phyloP scores from a whole-genome alignment of 2,888 invertebrate genomes.

The Hanleya hanleyi region DNA sequence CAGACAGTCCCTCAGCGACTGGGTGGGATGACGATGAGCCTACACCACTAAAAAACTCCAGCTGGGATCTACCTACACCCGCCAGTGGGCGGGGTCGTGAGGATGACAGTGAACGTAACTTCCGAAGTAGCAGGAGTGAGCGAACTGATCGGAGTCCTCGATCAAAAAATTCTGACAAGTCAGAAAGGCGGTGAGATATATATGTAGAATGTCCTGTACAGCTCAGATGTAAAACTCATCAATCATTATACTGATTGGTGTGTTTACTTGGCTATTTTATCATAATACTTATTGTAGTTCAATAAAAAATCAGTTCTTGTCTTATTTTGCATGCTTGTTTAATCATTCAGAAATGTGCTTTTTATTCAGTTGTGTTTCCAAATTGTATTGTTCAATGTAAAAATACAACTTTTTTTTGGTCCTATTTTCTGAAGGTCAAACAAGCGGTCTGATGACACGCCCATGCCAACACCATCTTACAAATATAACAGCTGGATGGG shows the following conservation, averaged over 20 bases:
- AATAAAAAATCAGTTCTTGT: too few relatives aligned
- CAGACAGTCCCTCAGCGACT: conserved; percentile 78
- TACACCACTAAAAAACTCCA: conserved; percentile 76
- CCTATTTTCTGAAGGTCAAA: conserved; percentile 19
- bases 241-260: too few relatives aligned
- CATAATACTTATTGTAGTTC: too few relatives aligned
- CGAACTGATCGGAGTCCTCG: conserved; percentile 24
- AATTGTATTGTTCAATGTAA: too few relatives aligned
- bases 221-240: too few relatives aligned
- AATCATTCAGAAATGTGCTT: too few relatives aligned
- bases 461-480: conserved; percentile 90
- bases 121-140: conserved; percentile 10
- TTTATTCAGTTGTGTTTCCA: too few relatives aligned
- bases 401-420: too few relatives aligned
- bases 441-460: conserved; percentile 76
- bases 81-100: conserved; percentile 40
- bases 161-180: background rate
- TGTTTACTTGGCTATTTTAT: too few relatives aligned
- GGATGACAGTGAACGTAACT: conserved; percentile 34
- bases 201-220: too few relatives aligned
- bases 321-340: too few relatives aligned
- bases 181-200: too few relatives aligned
- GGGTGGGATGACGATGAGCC: conserved; percentile 80
- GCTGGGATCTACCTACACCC: conserved; percentile 96
- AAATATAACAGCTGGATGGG: conserved; percentile 86